Evolutionary conservation across 53 echinoderm and acorn worm genomes (phyloP).

Genomic region (Paracentrotus lividus): DNA sequence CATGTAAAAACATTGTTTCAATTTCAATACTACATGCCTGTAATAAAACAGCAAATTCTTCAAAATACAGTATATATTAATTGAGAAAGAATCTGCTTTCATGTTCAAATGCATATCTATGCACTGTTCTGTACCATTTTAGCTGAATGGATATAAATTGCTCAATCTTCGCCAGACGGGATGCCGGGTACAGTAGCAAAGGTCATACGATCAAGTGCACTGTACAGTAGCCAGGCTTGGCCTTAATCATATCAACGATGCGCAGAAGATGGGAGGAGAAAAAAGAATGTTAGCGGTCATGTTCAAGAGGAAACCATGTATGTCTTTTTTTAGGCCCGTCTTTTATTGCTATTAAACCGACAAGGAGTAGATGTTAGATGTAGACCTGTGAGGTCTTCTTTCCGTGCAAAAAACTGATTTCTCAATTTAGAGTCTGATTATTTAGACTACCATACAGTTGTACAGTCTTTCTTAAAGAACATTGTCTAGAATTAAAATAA

Average conservation of each 20-base stretch:
- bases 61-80: not conserved
- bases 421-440: not conserved
- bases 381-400: not conserved
- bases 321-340: not conserved
- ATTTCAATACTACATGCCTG: not conserved
- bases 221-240: not conserved
- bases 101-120: not conserved
- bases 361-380: not conserved
- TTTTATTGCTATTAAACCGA: not conserved
- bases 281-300: not conserved
- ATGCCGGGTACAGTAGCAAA: constrained; percentile 17
- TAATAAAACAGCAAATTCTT: not conserved
- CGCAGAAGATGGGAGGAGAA: not conserved
- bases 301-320: not conserved
- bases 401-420: not conserved
- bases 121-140: not conserved
- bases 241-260: not conserved
- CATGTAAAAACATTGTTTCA: not conserved
- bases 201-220: constrained; percentile 42
- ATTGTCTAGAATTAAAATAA: not conserved
- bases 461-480: too few relatives aligned
- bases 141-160: constrained; percentile 29
- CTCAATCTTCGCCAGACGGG: constrained; percentile 8
- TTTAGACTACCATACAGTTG: not conserved
- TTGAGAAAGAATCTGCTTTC: too few relatives aligned